Percentiles rank a stretch among this genome's conserved stretches.
phyloP scores from a whole-genome alignment of 2,113 vertebrate genomes.

The Vulpes vulpes region DNA sequence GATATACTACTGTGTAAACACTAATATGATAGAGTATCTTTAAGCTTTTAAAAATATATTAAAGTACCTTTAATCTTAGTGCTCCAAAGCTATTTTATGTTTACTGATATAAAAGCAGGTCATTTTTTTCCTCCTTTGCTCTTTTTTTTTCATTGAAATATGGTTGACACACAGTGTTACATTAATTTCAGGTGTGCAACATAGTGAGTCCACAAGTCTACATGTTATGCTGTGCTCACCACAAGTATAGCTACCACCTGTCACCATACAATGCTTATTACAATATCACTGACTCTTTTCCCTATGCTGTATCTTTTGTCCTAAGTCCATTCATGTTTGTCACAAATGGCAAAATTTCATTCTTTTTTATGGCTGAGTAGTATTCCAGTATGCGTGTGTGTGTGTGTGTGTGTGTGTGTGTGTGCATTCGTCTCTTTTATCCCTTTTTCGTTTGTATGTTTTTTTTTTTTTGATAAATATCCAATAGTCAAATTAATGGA shows the following conservation, averaged over 20 bases:
- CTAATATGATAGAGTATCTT: slow-evolving; percentile 7
- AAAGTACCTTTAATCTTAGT: slow-evolving; percentile 4
- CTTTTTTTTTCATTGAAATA: not conserved
- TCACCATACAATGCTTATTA: not conserved
- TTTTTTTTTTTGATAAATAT: not conserved
- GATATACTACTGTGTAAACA: not conserved
- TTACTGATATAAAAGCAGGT: not conserved
- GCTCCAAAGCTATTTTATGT: slow-evolving; percentile 22
- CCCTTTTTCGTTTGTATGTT: not conserved
- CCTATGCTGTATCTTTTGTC: not conserved
- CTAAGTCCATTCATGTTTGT: not conserved
- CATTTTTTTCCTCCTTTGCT: not conserved
- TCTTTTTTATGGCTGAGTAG: not conserved
- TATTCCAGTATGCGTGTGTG: not conserved
- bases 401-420: too few species aligned
- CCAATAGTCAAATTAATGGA: not conserved
- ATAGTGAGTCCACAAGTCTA: not conserved
- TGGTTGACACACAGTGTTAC: not conserved
- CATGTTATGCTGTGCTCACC: not conserved
- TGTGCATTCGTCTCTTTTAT: not conserved
- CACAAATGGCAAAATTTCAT: not conserved
- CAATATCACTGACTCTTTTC: not conserved
- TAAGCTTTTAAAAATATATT: not conserved
- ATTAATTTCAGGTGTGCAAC: not conserved
- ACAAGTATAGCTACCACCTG: not conserved